Evolutionary conservation across 2,888 invertebrate species (phyloP).

Genomic region (Drosophila anomelani): DNA sequence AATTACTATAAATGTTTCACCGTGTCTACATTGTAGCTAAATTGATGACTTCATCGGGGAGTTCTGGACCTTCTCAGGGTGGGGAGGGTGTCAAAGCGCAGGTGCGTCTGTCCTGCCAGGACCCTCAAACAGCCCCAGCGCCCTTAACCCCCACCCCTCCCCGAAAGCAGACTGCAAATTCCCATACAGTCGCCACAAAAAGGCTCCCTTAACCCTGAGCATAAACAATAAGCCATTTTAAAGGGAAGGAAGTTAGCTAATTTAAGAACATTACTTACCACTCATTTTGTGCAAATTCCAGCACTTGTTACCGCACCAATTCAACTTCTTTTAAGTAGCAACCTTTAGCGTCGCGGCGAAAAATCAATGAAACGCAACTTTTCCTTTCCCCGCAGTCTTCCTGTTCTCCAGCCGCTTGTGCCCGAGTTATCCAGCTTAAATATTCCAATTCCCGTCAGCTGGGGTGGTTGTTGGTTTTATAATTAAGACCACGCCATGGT

Average conservation of each 20-base stretch:
- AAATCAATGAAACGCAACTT: constrained; percentile 34
- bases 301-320: constrained; percentile 19
- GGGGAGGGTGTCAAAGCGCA: constrained; percentile 26
- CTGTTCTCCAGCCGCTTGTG: neutral
- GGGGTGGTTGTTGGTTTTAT: neutral
- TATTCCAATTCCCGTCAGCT: neutral
- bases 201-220: neutral
- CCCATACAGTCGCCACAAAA: constrained; percentile 50
- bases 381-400: constrained; percentile 4
- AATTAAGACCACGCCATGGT: constrained; percentile 1
- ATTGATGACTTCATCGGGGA: constrained; percentile 71
- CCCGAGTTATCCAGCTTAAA: neutral
- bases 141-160: constrained; percentile 42
- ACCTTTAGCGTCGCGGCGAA: constrained; percentile 20
- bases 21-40: constrained; percentile 18
- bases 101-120: constrained; percentile 34
- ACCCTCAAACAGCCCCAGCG: neutral
- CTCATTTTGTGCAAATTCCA: constrained; percentile 56
- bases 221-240: neutral
- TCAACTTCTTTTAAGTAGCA: neutral
- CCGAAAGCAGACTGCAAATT: constrained; percentile 71
- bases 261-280: constrained; percentile 49
- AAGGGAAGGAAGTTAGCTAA: neutral
- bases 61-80: constrained; percentile 4
- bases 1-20: neutral